These are phyloP conservation scores for Seriola quinqueradiata DNA, from an alignment of 2,113 vertebrate genomes.

Conservation along the genomic window DNA sequence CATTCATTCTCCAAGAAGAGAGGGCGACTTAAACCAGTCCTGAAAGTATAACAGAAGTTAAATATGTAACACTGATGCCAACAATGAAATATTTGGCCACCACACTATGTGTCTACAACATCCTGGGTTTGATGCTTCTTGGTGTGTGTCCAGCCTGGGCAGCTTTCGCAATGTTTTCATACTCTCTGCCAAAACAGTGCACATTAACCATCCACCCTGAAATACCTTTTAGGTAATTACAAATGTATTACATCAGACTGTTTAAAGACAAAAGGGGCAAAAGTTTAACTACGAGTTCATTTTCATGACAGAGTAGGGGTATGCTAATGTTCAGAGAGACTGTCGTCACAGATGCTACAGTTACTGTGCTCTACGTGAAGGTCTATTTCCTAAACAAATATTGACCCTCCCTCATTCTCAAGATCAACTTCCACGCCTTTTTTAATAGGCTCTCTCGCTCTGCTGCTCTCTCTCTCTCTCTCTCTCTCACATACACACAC, in stretches of 20 bases:
- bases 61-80: not conserved
- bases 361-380: conserved; percentile 23
- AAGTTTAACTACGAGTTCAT: not conserved
- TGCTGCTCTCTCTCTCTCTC: not conserved
- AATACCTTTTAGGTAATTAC: not conserved
- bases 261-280: not conserved
- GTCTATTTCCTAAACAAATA: conserved; percentile 76
- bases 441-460: conserved; percentile 13
- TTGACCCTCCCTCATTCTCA: conserved; percentile 62
- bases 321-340: not conserved
- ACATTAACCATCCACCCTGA: not conserved
- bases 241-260: not conserved
- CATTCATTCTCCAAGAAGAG: no score
- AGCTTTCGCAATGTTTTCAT: not conserved
- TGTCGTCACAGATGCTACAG: conserved; percentile 1
- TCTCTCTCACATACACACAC: not conserved
- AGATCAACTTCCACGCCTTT: conserved; percentile 32
- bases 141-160: no score
- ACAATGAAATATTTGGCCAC: not conserved
- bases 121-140: not conserved
- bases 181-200: not conserved
- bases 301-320: not conserved
- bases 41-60: not conserved
- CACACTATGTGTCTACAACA: not conserved
- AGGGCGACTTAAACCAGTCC: no score